Base-by-base conservation (phyloP, 2,888 invertebrate genomes). In the Neoascia interrupta region DNA sequence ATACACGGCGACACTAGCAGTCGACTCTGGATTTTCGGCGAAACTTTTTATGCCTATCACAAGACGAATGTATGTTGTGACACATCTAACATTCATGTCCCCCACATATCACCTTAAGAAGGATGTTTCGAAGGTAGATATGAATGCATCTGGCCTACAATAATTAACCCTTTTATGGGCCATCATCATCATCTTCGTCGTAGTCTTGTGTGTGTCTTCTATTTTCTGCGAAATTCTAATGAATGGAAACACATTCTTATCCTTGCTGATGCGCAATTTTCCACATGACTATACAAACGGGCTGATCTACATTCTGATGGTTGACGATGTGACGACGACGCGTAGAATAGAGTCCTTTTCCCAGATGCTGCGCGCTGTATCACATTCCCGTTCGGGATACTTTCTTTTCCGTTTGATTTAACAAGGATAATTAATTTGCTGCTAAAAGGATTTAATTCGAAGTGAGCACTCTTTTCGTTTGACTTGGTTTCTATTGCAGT, bases 391-490 rank as follows among this genome's bases (percentile, higher is more conserved):
- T 31, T 41, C 54, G 68, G 73, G 66, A 61, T 73, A 37, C 21
- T 79, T 43, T 19, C 47, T 45, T 79, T 80, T 63, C 56, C 80
- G 69, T 69, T 64, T 80, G 80, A 80, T 74, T 80, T 39, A 68
- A 80, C 80, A 80, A 80, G 74, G 80, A 80, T 74, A 80, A 80
- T 80, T 73, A 61, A 73, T 73, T 61, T 68, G 8, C 26, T 45
- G 28, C 26, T 45, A 56, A 79, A 79, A 79, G 79, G 79, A 79
- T 73, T 79, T 49, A 51, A 68, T 54, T 54, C 34, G 18, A 47
- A 54, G 60, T 61, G 51, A 60, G 36, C 34, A 16, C 36, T 19
- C 51, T 53, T 61, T 64, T 56, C 66, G 60, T 61, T 53, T 64
- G 58, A 76, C 51, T 76, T 72, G 76, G 60, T 79, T 66, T 76